Percentiles rank a stretch among this genome's conserved stretches.
phyloP scores from a whole-genome alignment of 2,888 invertebrate genomes.

The Drosophila aldrichi region DNA sequence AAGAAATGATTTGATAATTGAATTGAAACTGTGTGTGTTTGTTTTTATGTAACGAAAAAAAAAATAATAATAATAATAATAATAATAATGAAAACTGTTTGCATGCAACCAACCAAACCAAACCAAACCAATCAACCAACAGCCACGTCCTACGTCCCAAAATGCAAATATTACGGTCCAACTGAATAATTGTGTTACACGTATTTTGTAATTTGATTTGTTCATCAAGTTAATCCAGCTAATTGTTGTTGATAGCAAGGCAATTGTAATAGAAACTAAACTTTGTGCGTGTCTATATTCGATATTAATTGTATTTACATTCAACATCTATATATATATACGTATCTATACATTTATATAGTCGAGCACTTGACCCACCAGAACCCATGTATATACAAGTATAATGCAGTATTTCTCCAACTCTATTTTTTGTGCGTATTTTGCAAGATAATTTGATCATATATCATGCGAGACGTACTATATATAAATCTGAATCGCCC shows the following conservation, averaged over 20 bases:
- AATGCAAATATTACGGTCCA: slow-evolving; percentile 29
- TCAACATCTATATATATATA: slow-evolving; percentile 3
- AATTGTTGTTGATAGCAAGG: slow-evolving; percentile 19
- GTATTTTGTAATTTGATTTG: slow-evolving; percentile 43
- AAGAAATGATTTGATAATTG: slow-evolving; percentile 9
- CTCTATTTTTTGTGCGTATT: slow-evolving; percentile 23
- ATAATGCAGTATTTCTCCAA: slow-evolving; percentile 9
- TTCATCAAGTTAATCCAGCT: slow-evolving; percentile 20
- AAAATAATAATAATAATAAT: not conserved
- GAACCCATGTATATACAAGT: slow-evolving; percentile 24
- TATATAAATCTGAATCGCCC: not conserved
- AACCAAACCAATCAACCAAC: slow-evolving; percentile 6
- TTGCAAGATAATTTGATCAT: slow-evolving; percentile 4
- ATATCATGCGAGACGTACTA: not conserved
- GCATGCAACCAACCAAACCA: slow-evolving; percentile 46
- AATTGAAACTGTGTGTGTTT: slow-evolving; percentile 36
- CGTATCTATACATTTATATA: not conserved
- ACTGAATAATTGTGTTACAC: slow-evolving; percentile 34
- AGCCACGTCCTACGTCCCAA: slow-evolving; percentile 32
- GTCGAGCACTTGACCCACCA: slow-evolving; percentile 39
- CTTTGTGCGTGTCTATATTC: slow-evolving; percentile 42
- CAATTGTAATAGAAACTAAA: slow-evolving; percentile 8
- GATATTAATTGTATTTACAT: slow-evolving; percentile 25
- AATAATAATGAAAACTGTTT: slow-evolving; percentile 17
- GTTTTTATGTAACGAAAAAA: slow-evolving; percentile 32